Evolutionary conservation across 1,140 invertebrate species (phyloP).

Genomic region (Hylaeus volcanicus): DNA sequence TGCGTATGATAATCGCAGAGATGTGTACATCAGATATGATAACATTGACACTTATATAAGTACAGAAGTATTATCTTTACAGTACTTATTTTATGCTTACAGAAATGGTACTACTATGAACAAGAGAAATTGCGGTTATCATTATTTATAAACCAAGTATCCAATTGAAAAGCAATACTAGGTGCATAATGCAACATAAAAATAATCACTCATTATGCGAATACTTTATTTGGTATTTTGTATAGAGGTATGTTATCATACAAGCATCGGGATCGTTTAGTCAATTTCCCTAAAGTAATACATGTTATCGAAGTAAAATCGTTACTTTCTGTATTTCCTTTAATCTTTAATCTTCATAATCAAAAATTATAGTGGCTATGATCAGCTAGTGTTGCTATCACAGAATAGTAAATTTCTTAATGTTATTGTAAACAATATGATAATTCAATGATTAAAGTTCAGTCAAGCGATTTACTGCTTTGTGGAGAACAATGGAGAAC

Average conservation of each 20-base stretch:
- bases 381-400: not conserved
- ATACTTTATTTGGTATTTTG: not conserved
- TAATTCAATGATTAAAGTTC: not conserved
- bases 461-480: not conserved
- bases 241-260: not conserved
- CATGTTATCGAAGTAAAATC: not conserved
- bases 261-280: not conserved
- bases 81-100: slow-evolving; percentile 20
- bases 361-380: not conserved
- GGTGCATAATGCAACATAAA: slow-evolving; percentile 20
- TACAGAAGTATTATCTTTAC: slow-evolving; percentile 4
- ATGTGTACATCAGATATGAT: not conserved
- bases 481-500: not conserved
- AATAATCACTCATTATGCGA: slow-evolving; percentile 1
- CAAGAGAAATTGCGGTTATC: not conserved
- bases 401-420: slow-evolving; percentile 19
- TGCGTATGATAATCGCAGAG: not conserved
- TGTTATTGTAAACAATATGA: not conserved
- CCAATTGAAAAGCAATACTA: slow-evolving; percentile 39
- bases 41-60: not conserved
- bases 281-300: not conserved
- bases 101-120: slow-evolving; percentile 18
- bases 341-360: not conserved
- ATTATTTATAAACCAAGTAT: slow-evolving; percentile 8
- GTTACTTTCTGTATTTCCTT: not conserved